A percentile compares a stretch with the other conserved stretches of the same genome.
These are phyloP conservation scores for Leptodactylus fallax DNA, from an alignment of 2,797 vertebrate genomes.

Conservation along the genomic window DNA sequence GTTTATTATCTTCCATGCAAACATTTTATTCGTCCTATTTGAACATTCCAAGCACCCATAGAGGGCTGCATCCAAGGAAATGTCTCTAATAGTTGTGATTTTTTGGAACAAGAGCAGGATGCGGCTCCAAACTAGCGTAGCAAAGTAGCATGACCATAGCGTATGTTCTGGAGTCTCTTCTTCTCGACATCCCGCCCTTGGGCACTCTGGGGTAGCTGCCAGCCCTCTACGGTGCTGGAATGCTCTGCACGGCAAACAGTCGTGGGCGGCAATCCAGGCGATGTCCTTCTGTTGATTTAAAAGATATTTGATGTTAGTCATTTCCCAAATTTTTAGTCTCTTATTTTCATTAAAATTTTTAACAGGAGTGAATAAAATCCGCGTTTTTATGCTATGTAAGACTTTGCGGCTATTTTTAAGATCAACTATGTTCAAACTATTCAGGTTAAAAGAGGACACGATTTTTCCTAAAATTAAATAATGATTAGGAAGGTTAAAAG, in stretches of 20 bases:
- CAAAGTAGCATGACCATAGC: too few species aligned
- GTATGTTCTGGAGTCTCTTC: background rate
- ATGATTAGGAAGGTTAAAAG: too few species aligned
- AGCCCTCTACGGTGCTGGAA: background rate
- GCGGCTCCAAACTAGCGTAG: too few species aligned
- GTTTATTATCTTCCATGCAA: background rate
- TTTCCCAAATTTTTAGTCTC: background rate
- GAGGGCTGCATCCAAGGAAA: too few species aligned
- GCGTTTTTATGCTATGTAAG: too few species aligned
- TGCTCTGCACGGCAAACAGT: background rate
- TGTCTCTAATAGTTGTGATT: fast-evolving
- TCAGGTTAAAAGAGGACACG: too few species aligned
- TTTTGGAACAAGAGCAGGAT: too few species aligned
- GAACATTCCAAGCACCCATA: too few species aligned
- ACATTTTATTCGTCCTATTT: too few species aligned
- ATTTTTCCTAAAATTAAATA: too few species aligned
- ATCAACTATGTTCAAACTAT: fast-evolving
- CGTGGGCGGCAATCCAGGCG: background rate
- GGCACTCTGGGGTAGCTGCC: background rate
- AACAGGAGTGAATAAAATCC: too few species aligned
- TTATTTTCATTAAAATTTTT: background rate
- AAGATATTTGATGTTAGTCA: background rate
- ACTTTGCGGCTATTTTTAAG: too few species aligned
- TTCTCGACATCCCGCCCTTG: background rate
- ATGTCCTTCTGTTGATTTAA: slow-evolving; percentile 7